Evolutionary conservation across 2,888 invertebrate species (phyloP), one percentile per base, ranked within the genome.

Genomic region (Panopea generosa): DNA sequence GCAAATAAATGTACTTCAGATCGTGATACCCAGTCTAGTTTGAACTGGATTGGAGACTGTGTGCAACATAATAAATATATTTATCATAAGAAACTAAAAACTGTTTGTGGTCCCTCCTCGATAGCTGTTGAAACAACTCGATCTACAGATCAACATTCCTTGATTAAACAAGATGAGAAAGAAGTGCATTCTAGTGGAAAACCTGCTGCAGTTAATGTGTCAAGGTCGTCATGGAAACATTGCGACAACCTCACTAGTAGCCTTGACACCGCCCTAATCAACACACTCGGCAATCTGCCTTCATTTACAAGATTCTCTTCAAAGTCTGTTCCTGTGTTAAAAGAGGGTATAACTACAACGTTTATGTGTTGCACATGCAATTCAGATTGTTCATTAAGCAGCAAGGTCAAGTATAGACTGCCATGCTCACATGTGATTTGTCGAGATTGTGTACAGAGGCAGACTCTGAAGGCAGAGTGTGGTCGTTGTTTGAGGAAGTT

Each of bases 221-320:
- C 33, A 56, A n/a, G 22, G n/a, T 16, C 11, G 22, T 18, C 20
- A 33, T n/a, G 33, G n/a, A 20, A 11, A 29, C 20, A 87, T 79
- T 78, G 80, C 40, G 65, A 73, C 43, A 55, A 71, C 18, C 65
- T 88, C 9, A 69, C 72, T 27, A 55, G 55, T 11, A 89, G 87
- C 69, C 78, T 89, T 6, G 77, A 85, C 43, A 69, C 53, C 56
- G 88, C 89, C 22, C 61, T 89, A 43, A 59, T 60, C 20, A 73
- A 68, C 24, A 70, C 86, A 6, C 70, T 90, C 7, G 71, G 81
- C 18, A 53, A 52, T 24, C 66, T 89, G 11, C 89, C 87, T 40
- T 84, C 85, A 11, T 89, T 86, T 56, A 84, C 78, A 22, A 33
- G 33, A 33, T 33, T 11, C 33, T 67, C 60, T 20, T 43, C 20